phyloP scores from a whole-genome alignment of 2,113 vertebrate genomes.

The Calidris pugnax region DNA sequence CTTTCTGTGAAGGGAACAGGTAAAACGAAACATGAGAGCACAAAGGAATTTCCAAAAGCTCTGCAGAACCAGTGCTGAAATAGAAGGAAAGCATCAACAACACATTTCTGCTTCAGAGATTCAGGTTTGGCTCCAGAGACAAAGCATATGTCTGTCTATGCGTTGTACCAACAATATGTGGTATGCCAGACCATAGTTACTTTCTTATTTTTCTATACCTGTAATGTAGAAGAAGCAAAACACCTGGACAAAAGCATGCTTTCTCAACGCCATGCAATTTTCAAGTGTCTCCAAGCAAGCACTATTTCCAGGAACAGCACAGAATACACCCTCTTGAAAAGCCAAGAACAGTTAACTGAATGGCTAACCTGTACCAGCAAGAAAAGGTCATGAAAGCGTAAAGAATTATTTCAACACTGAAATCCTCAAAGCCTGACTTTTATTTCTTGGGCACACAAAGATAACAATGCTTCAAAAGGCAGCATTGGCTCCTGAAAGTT shows the following conservation, averaged over 20 bases:
- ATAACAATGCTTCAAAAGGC: background rate
- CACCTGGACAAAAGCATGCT: background rate
- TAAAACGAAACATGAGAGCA: background rate
- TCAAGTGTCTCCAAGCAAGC: background rate
- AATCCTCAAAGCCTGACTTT: background rate
- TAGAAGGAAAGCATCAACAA: background rate
- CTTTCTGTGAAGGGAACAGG: background rate
- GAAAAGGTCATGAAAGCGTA: background rate
- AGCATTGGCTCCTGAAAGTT: background rate
- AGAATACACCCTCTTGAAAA: background rate
- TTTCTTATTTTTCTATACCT: background rate
- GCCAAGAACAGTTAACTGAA: rapidly evolving
- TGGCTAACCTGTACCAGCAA: background rate
- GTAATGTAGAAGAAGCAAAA: background rate
- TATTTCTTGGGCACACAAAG: background rate
- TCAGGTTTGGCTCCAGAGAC: background rate
- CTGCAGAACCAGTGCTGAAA: background rate
- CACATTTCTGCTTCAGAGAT: background rate
- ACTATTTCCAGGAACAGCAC: background rate
- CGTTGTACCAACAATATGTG: background rate
- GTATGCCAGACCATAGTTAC: background rate
- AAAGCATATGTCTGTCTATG: background rate
- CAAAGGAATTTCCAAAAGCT: background rate
- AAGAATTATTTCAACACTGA: background rate
- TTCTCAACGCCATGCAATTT: background rate